phyloP scores from a whole-genome alignment of 2,888 invertebrate genomes.

The Orchesella flavescens region DNA sequence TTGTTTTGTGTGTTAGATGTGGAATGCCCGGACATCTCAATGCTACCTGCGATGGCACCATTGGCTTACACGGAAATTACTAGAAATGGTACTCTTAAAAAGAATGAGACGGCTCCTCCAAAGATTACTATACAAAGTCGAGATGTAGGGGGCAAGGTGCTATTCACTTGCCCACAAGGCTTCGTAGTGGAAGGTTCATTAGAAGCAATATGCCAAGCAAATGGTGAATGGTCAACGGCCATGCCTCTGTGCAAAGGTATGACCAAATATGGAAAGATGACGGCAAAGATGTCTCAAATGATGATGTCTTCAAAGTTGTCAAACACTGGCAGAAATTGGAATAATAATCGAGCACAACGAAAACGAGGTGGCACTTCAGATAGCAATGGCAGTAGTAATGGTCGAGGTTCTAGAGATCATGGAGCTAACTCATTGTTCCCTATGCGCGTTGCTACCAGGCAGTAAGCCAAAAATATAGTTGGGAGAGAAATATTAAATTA shows the following conservation, averaged over 20 bases:
- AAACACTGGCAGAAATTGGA: slow-evolving; percentile 57
- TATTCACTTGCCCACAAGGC: slow-evolving; percentile 86
- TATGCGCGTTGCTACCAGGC: slow-evolving; percentile 25
- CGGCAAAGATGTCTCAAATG: slow-evolving; percentile 53
- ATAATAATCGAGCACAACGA: slow-evolving; percentile 46
- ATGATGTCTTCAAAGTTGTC: slow-evolving; percentile 47
- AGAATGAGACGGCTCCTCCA: slow-evolving; percentile 75
- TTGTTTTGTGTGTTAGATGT: slow-evolving; percentile 73
- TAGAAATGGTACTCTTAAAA: slow-evolving; percentile 72
- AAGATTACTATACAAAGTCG: slow-evolving; percentile 82
- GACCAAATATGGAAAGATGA: neutral
- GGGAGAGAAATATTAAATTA: too few relatives aligned
- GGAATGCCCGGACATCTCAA: slow-evolving; percentile 70
- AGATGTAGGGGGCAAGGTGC: slow-evolving; percentile 86
- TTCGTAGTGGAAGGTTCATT: slow-evolving; percentile 83
- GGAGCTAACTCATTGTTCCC: slow-evolving; percentile 35
- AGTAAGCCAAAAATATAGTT: slow-evolving; percentile 5
- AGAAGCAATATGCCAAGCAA: slow-evolving; percentile 64
- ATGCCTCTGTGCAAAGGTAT: slow-evolving; percentile 84
- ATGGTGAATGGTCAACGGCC: slow-evolving; percentile 85
- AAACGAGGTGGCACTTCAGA: neutral
- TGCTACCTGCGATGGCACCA: slow-evolving; percentile 69
- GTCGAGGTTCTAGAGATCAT: slow-evolving; percentile 10
- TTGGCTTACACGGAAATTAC: slow-evolving; percentile 57
- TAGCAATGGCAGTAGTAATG: neutral